Base-by-base conservation (phyloP, 2,888 invertebrate species). In the Stenurella melanura region DNA sequence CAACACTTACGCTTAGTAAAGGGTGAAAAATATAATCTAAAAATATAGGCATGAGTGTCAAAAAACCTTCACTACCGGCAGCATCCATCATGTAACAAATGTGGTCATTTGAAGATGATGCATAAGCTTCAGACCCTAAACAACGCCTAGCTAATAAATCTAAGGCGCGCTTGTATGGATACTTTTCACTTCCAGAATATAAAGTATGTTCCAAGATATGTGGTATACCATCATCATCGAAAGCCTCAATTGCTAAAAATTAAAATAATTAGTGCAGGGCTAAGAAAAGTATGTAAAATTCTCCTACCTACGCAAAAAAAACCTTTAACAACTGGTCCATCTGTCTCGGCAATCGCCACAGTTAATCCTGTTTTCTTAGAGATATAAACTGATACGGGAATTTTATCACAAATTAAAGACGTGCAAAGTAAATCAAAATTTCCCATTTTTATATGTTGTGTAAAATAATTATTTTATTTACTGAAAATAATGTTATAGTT, bases 141-240 rank as follows among this genome's bases (percentile, higher is more conserved):
- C 96, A 97, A 50, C 97, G 92, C 88, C 97, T 97, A 9, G 97
- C 97, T 82, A 97, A 90, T 72, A 97, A 91, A 90, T 98, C 97
- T 78, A 98, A 90, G 64, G 97, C 93, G 4, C 97, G 97, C 89
- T 97, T 97, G 88, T 94, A 97, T 0, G 97, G 97, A 87, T 96
- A 97, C 15, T 95, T 92, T 87, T 97, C 94, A 80, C 97, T 97
- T 0, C 97, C 98, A 88, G 97, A 90, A 89, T 97, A 98, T 67
- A 98, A 93, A 15, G 98, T 92, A 90, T 98, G 97, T 86, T 98
- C 97, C 89, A 98, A 90, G 0, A 97, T 97, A 87, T 98, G 97
- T 0, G 98, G 97, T 73, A 98, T 89, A 2, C 98, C 98, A 90
- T 97, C 97, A 89, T 97, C 96, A 88, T 96, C 96, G 85, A 95